These are phyloP conservation scores for Sebastes itinus DNA, from an alignment of 2,797 vertebrate species.

Conservation along the genomic window DNA sequence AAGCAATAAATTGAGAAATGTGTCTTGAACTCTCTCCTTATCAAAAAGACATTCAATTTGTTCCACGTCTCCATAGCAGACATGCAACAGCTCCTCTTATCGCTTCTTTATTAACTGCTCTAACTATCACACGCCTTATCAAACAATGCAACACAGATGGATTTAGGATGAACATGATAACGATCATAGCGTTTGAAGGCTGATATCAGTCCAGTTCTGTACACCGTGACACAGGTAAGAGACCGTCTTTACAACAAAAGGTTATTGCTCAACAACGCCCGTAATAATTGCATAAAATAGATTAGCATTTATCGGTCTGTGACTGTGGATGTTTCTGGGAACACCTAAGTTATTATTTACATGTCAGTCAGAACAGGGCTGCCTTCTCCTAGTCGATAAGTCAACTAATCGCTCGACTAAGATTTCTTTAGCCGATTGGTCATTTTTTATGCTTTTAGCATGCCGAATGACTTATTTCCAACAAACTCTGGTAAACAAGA, in stretches of 20 bases:
- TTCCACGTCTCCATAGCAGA: slow-evolving; percentile 49
- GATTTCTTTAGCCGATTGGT: neutral
- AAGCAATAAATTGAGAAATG: slow-evolving; percentile 54
- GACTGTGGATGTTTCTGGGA: neutral
- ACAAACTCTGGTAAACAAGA: no score
- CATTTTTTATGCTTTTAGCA: neutral
- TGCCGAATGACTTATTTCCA: neutral
- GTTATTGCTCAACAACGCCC: slow-evolving; percentile 46
- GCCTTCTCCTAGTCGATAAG: no score
- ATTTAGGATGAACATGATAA: slow-evolving; percentile 39
- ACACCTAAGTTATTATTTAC: neutral
- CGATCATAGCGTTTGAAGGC: slow-evolving; percentile 9
- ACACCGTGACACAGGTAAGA: neutral
- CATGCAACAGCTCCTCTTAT: slow-evolving; percentile 58
- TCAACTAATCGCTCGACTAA: neutral
- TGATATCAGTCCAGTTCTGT: neutral
- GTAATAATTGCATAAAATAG: slow-evolving; percentile 50
- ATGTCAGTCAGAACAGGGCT: neutral
- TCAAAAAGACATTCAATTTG: slow-evolving; percentile 60
- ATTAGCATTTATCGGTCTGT: slow-evolving; percentile 51
- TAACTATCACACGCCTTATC: slow-evolving; percentile 52
- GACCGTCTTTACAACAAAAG: slow-evolving; percentile 9
- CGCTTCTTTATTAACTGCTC: slow-evolving; percentile 64
- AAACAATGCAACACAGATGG: slow-evolving; percentile 23
- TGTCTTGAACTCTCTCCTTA: slow-evolving; percentile 59